Base-by-base conservation (phyloP, 2,113 vertebrate species). In the Electrona antarctica region DNA sequence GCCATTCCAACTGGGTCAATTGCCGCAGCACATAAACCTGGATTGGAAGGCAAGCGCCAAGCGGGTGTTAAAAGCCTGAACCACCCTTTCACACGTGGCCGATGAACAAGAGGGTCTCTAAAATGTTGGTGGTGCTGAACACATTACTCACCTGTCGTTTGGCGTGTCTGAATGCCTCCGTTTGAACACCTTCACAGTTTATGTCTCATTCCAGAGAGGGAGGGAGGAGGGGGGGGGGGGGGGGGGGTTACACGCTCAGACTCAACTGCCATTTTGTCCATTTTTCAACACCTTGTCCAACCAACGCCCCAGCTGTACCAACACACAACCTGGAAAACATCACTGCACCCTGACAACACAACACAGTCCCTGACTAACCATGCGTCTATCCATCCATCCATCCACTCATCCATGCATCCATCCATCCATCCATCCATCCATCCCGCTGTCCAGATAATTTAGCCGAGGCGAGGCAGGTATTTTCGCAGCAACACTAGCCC, bases 281-380 rank as follows among this genome's bases (percentile, higher is more conserved):
- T 79, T 85, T 21, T 79, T 82, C 58, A 79, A 62, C 77, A 72
- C 77, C 52, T 10, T 8, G 8, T 41, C 50, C 52, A 46, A 29
- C 78, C 63, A 79, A 69, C 68, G 46, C 46, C n/a, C 63, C 63
- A 7, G 14, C 58, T 73, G 74, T 80, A 76, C 73, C 69, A 81
- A 85, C 60, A 83, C 13, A 71, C 15, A 52, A 57, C 29, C 58
- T 64, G 66, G 28, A 80, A 76, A 82, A 76, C 57, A 72, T 67
- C 55, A 66, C 52, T 74, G 51, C 71, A 51, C 76, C 78, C 56
- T 48, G 15, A 29, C 56, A 64, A 79, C 69, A 81, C 77, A 79
- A 41, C 33, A 41, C 5, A 41, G 33, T 79, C 54, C 48, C 47
- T 67, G 45, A 79, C 73, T 77, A 80, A 61, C 68, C 58, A 65